phyloP scores from a whole-genome alignment of 2,888 invertebrate species.

The Eupithecia abbreviata region DNA sequence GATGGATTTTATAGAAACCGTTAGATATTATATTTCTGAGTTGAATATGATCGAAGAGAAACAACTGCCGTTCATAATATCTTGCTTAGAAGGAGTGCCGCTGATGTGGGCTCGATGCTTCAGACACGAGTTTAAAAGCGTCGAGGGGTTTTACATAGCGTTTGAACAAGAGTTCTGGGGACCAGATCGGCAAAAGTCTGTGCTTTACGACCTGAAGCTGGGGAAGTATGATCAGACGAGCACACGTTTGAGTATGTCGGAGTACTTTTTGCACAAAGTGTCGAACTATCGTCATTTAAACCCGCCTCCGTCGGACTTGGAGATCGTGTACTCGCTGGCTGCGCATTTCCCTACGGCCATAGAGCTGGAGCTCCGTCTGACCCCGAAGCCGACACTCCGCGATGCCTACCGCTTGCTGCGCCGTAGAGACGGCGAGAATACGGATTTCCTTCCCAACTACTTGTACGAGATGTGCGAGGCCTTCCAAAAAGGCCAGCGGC shows the following conservation, averaged over 20 bases:
- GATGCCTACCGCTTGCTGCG: constrained; percentile 77
- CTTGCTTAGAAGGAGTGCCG: constrained; percentile 76
- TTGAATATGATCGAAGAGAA: constrained; percentile 70
- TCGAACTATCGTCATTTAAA: constrained; percentile 75
- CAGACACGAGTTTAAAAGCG: constrained; percentile 69
- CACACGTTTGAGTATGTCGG: constrained; percentile 74
- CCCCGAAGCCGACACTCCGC: constrained; percentile 76
- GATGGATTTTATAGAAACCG: constrained; percentile 76
- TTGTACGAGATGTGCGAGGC: constrained; percentile 81
- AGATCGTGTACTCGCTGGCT: constrained; percentile 77
- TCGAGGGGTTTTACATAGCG: constrained; percentile 68
- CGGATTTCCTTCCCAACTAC: constrained; percentile 78
- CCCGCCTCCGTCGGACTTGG: constrained; percentile 78
- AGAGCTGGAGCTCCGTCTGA: constrained; percentile 75
- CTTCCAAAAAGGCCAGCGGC: constrained; percentile 72
- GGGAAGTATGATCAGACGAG: constrained; percentile 74
- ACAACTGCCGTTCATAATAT: constrained; percentile 73
- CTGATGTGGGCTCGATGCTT: constrained; percentile 80
- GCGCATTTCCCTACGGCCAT: constrained; percentile 78
- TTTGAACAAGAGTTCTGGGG: constrained; percentile 81
- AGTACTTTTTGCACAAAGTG: constrained; percentile 78
- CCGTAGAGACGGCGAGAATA: constrained; percentile 74
- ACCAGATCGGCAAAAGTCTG: constrained; percentile 73
- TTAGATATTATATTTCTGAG: constrained; percentile 75
- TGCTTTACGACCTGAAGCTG: constrained; percentile 76